These are phyloP conservation scores for Ormyrus thymus DNA, from an alignment of 2,888 invertebrate species.

Conservation along the genomic window DNA sequence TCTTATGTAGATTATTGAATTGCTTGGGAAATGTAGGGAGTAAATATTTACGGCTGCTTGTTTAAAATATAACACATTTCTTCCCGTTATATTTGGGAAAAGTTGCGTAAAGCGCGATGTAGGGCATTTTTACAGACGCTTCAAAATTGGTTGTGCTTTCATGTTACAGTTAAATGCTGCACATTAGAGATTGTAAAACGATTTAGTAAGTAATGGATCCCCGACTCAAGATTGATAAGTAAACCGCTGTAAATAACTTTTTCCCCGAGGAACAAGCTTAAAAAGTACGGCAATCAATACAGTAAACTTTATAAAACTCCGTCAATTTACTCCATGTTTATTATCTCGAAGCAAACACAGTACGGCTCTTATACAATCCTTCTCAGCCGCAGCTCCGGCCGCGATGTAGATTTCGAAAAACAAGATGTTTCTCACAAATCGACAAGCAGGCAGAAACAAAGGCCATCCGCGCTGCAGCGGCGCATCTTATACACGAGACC, in stretches of 20 bases:
- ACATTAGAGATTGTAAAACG: too few relatives aligned
- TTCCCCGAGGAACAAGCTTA: background rate
- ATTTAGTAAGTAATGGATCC: background rate
- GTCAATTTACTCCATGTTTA: constrained; percentile 12
- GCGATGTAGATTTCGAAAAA: constrained; percentile 39
- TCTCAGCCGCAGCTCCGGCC: background rate
- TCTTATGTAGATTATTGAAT: too few relatives aligned
- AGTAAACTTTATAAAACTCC: too few relatives aligned
- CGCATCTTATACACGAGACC: background rate
- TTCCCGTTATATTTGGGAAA: too few relatives aligned
- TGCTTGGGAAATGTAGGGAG: too few relatives aligned
- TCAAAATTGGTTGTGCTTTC: too few relatives aligned
- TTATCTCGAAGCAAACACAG: background rate
- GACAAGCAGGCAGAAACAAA: constrained; percentile 29
- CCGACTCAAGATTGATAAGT: background rate
- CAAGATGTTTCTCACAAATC: constrained; percentile 48
- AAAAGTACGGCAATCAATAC: too few relatives aligned
- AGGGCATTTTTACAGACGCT: too few relatives aligned
- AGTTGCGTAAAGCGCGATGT: too few relatives aligned
- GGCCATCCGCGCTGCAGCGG: background rate
- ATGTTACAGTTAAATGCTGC: background rate
- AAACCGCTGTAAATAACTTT: background rate
- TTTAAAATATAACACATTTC: too few relatives aligned
- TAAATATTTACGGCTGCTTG: too few relatives aligned
- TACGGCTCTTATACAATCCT: constrained; percentile 4